Evolutionary conservation across 2,113 vertebrate species (phyloP).

Genomic region (Etheostoma spectabile): DNA sequence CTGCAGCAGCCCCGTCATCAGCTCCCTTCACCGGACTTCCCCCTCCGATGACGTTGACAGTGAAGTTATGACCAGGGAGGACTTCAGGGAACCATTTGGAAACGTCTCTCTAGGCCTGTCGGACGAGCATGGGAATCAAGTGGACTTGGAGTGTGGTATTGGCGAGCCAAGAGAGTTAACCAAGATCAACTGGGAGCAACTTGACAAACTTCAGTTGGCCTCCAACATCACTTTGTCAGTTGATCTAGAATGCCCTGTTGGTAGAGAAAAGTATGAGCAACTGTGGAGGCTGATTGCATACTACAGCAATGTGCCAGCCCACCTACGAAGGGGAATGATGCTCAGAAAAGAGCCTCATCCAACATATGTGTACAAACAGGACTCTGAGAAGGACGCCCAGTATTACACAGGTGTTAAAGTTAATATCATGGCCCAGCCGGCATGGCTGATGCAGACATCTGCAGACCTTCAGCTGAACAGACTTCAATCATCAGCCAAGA

Average conservation of each 20-base stretch:
- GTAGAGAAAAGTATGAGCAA: constrained; percentile 87
- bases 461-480: constrained; percentile 89
- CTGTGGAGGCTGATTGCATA: constrained; percentile 94
- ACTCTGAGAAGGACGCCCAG: constrained; percentile 83
- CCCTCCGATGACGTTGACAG: constrained; percentile 60
- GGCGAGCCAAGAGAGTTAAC: constrained; percentile 69
- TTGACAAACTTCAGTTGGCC: constrained; percentile 76
- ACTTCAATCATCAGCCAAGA: constrained; percentile 85
- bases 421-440: constrained; percentile 82
- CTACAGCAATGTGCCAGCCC: constrained; percentile 91
- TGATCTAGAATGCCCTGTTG: constrained; percentile 88
- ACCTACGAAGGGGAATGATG: constrained; percentile 80
- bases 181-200: constrained; percentile 84
- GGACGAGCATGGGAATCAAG: constrained; percentile 90
- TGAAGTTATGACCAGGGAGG: constrained; percentile 62
- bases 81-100: constrained; percentile 80
- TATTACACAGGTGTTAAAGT: constrained; percentile 92
- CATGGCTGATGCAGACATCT: constrained; percentile 90
- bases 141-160: constrained; percentile 85
- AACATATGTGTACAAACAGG: constrained; percentile 86
- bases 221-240: constrained; percentile 84
- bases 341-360: constrained; percentile 76
- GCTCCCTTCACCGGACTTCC: constrained; percentile 70
- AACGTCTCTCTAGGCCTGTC: constrained; percentile 87
- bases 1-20: constrained; percentile 86